Conservation (phyloP, 2,888 invertebrate genomes). For the Oxycera nigricornis region DNA sequence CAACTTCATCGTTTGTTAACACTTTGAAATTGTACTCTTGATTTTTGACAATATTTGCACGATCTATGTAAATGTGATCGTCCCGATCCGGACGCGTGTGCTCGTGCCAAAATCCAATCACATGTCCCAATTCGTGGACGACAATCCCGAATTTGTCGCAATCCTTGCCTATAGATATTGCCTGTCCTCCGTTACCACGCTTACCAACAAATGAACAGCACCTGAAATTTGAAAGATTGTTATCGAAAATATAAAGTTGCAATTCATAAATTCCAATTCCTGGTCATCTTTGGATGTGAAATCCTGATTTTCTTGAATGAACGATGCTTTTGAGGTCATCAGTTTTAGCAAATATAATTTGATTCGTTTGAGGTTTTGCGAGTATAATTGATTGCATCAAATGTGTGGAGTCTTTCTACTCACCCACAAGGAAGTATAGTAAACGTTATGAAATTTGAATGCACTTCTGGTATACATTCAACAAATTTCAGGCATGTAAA, state of each 20-base stretch:
- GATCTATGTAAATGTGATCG: conserved; percentile 93
- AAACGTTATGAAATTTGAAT: conserved; percentile 95
- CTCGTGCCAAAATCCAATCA: conserved; percentile 99
- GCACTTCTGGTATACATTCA: conserved; percentile 81
- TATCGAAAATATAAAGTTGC: not conserved
- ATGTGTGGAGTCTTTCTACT: too few species aligned
- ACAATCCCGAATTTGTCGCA: conserved; percentile 99
- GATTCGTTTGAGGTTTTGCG: too few species aligned
- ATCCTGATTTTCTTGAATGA: too few species aligned
- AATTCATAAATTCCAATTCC: too few species aligned
- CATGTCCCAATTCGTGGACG: conserved; percentile 95
- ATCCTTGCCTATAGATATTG: conserved; percentile 96
- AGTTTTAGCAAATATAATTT: too few species aligned
- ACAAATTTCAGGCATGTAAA: conserved; percentile 97
- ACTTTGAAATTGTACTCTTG: conserved; percentile 99
- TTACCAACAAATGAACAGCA: conserved; percentile 99
- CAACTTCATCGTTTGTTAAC: conserved; percentile 94
- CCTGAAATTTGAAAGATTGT: conserved; percentile 63
- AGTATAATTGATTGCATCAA: too few species aligned
- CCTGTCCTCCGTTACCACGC: conserved; percentile 93
- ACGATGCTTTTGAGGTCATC: too few species aligned
- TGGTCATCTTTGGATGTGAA: too few species aligned
- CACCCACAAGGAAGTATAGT: conserved; percentile 95
- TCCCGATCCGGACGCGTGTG: conserved; percentile 97
- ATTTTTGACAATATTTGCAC: conserved; percentile 96